Conservation (phyloP, 2,113 vertebrate genomes). For the Myrmecobius fasciatus region DNA sequence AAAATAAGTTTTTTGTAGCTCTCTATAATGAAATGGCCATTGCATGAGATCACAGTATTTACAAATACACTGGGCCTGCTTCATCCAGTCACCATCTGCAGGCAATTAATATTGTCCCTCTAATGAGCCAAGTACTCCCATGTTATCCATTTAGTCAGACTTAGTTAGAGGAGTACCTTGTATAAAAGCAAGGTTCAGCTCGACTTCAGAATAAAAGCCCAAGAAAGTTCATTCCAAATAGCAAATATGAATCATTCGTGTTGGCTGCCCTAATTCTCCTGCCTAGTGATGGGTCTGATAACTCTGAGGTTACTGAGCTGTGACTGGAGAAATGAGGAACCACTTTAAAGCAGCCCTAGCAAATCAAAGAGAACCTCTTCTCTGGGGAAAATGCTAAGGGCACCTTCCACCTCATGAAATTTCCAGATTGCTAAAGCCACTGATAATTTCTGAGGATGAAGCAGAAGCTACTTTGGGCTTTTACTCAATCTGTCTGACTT, state of each 20-base stretch:
- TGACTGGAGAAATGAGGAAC: background rate
- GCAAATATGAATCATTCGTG: background rate
- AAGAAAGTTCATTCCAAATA: background rate
- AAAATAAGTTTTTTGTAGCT: conserved; percentile 43
- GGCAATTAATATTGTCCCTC: conserved; percentile 41
- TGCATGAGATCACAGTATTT: conserved; percentile 62
- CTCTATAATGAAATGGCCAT: conserved; percentile 54
- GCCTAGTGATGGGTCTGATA: background rate
- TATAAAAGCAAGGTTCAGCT: background rate
- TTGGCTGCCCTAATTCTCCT: background rate
- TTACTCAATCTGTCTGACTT: background rate
- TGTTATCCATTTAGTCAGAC: conserved; percentile 5
- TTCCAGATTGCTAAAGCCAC: background rate
- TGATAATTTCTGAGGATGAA: background rate
- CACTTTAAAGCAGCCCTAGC: background rate
- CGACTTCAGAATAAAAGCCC: background rate
- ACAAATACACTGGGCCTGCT: conserved; percentile 50
- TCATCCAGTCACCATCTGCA: conserved; percentile 6
- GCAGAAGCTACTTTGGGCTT: background rate
- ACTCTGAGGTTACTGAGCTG: background rate
- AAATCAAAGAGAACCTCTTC: background rate
- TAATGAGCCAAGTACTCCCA: background rate
- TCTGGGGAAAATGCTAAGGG: background rate
- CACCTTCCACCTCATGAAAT: background rate
- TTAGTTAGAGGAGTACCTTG: background rate